phyloP scores from a whole-genome alignment of 2,113 vertebrate genomes.

The Brachypteracias leptosomus region DNA sequence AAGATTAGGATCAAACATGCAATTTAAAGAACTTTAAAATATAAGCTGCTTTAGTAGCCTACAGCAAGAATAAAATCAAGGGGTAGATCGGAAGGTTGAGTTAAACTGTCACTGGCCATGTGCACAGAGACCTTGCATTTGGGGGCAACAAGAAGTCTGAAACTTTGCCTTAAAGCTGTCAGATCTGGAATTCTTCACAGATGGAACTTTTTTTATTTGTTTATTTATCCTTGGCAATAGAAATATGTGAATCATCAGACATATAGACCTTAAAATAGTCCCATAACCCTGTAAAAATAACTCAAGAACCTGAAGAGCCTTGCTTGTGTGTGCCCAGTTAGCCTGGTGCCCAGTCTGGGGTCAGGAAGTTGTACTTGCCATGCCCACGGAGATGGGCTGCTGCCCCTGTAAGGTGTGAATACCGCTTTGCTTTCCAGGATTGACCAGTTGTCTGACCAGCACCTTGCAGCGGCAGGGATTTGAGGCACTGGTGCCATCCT shows the following conservation, averaged over 20 bases:
- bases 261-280: not conserved
- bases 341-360: too few species aligned
- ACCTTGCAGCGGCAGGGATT: not conserved
- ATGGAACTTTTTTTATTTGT: too few species aligned
- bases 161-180: not conserved
- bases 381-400: not conserved
- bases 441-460: not conserved
- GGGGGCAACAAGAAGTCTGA: not conserved
- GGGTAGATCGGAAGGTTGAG: not conserved
- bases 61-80: not conserved
- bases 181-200: not conserved
- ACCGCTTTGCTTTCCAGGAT: not conserved
- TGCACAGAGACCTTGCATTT: not conserved
- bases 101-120: not conserved
- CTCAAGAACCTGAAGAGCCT: not conserved
- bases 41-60: not conserved
- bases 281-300: not conserved
- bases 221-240: not conserved
- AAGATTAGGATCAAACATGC: not conserved
- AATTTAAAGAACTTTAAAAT: not conserved
- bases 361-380: not conserved
- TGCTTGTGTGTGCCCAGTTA: fast-evolving
- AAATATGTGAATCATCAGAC: not conserved
- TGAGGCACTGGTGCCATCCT: not conserved
- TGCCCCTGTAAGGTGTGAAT: not conserved